A percentile compares a stretch with the other conserved stretches of the same genome.
Conservation (phyloP, 1,140 invertebrate genomes). For the Coelopa frigida region DNA sequence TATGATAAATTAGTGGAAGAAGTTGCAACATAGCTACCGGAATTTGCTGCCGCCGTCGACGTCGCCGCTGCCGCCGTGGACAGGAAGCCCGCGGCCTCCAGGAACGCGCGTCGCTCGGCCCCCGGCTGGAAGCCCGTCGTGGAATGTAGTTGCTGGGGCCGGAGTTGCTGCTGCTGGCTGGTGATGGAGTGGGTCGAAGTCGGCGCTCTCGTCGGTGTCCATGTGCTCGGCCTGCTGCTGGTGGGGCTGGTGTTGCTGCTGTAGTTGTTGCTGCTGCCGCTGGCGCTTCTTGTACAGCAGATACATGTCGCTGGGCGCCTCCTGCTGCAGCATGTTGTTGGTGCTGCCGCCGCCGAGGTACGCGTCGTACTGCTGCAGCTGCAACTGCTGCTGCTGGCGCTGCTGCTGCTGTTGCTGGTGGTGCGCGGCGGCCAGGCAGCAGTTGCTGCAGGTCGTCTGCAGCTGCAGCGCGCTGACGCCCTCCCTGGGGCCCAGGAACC, state of each 20-base stretch:
- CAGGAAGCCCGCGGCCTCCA: neutral
- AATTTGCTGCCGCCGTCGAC: slow-evolving; percentile 27
- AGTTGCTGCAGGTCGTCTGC: slow-evolving; percentile 37
- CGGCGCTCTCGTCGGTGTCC: slow-evolving; percentile 34
- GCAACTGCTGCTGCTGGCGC: slow-evolving; percentile 2
- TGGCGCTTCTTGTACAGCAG: slow-evolving; percentile 20
- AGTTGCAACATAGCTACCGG: slow-evolving; percentile 37
- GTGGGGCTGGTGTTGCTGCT: slow-evolving; percentile 18
- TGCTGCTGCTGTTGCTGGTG: slow-evolving; percentile 8
- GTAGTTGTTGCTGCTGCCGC: slow-evolving; percentile 21
- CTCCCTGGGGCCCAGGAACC: slow-evolving; percentile 72
- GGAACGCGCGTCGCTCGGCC: neutral
- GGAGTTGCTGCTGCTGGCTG: slow-evolving; percentile 19
- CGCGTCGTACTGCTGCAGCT: slow-evolving; percentile 12
- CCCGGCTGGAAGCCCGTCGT: slow-evolving; percentile 13
- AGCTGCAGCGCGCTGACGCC: slow-evolving; percentile 40
- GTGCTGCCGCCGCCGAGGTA: slow-evolving; percentile 37
- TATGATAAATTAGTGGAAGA: too few relatives aligned
- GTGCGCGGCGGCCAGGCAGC: slow-evolving; percentile 21
- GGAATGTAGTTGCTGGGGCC: slow-evolving; percentile 31
- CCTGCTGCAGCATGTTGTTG: slow-evolving; percentile 18
- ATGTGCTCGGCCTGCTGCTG: slow-evolving; percentile 16
- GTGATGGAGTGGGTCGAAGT: slow-evolving; percentile 16
- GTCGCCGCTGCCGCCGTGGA: slow-evolving; percentile 9
- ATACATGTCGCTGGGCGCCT: slow-evolving; percentile 6